phyloP scores from a whole-genome alignment of 1,140 invertebrate species.

The Dreissena polymorpha region DNA sequence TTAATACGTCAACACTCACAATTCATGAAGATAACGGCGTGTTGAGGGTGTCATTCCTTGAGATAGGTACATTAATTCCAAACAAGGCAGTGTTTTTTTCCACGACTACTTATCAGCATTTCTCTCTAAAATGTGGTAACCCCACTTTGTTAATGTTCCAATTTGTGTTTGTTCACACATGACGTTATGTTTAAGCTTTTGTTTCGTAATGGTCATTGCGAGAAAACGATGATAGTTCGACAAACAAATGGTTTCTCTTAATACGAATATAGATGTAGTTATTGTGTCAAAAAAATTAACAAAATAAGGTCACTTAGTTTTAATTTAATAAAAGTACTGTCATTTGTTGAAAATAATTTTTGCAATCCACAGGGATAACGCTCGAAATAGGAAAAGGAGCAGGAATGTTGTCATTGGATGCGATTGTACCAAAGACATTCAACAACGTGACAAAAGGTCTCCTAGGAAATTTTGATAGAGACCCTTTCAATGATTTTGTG shows the following conservation, averaged over 20 bases:
- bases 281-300: neutral
- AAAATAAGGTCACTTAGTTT: neutral
- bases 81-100: neutral
- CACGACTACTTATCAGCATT: neutral
- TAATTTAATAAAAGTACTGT: neutral
- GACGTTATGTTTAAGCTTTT: too few relatives aligned
- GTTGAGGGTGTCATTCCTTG: neutral
- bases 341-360: neutral
- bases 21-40: neutral
- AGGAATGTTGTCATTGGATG: constrained; percentile 8
- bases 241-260: neutral
- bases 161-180: too few relatives aligned
- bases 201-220: neutral
- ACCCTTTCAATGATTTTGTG: neutral
- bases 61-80: neutral
- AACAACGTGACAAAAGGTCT: constrained; percentile 10
- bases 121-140: neutral
- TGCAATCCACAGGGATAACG: neutral
- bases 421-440: constrained; percentile 7
- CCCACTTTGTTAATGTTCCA: neutral
- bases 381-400: neutral
- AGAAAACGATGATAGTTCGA: too few relatives aligned
- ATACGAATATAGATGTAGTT: neutral
- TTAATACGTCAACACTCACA: neutral
- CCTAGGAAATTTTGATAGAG: neutral